A percentile compares a stretch with the other conserved stretches of the same genome.
phyloP scores from a whole-genome alignment of 2,797 vertebrate species.

The Spinus olivaceus region DNA sequence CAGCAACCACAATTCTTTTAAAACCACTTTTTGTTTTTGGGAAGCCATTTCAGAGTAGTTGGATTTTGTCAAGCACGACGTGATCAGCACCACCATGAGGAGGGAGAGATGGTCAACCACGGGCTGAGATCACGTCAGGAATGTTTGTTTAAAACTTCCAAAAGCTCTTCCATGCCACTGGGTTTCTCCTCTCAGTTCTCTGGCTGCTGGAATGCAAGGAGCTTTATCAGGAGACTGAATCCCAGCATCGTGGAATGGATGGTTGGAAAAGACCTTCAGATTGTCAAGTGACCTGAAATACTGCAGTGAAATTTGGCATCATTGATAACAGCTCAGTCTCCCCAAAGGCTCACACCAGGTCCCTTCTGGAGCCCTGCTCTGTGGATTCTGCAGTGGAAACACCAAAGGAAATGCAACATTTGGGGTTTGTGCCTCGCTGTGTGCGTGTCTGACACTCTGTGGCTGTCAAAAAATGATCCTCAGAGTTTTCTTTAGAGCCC shows the following conservation, averaged over 20 bases:
- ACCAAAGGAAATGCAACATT: not conserved
- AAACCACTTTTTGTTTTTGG: not conserved
- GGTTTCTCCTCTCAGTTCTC: not conserved
- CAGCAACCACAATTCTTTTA: not conserved
- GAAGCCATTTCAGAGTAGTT: not conserved
- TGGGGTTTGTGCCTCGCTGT: not conserved
- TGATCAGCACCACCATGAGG: not conserved
- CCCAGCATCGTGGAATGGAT: not conserved
- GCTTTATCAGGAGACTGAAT: not conserved
- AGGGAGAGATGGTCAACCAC: not conserved
- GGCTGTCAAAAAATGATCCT: not conserved
- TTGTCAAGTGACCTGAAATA: not conserved
- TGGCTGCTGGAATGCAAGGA: not conserved
- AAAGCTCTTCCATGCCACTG: not conserved
- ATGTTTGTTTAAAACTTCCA: not conserved
- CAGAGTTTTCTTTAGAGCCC: not conserved
- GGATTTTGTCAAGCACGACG: not conserved
- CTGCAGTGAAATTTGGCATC: not conserved
- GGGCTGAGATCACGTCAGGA: not conserved
- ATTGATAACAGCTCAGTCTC: not conserved
- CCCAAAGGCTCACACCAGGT: not conserved
- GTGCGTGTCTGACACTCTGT: not conserved
- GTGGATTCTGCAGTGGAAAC: not conserved
- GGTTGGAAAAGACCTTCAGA: not conserved
- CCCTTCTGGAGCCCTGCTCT: not conserved